phyloP scores from a whole-genome alignment of 2,888 invertebrate species.

The Geophilus truncorum region DNA sequence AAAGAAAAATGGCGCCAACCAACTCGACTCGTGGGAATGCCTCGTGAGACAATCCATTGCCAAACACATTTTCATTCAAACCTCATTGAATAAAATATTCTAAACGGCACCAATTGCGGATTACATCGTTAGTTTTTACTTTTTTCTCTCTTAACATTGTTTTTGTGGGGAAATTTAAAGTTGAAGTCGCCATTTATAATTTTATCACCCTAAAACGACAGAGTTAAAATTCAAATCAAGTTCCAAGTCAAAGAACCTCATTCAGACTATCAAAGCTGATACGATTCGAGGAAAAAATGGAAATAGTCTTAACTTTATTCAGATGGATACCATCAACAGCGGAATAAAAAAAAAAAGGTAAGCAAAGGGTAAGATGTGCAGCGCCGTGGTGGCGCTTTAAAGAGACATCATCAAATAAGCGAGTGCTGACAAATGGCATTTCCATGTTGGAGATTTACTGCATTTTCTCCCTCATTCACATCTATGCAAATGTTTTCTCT shows the following conservation, averaged over 20 bases:
- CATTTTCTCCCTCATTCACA: slow-evolving; percentile 6
- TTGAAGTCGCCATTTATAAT: too few relatives aligned
- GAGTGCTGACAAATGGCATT: slow-evolving; percentile 13
- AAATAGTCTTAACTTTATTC: not conserved
- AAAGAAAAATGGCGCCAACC: too few relatives aligned
- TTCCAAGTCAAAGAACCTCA: not conserved
- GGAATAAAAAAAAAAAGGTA: not conserved
- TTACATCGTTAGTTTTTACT: too few relatives aligned
- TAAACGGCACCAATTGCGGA: too few relatives aligned
- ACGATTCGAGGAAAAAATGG: not conserved
- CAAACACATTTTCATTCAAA: too few relatives aligned
- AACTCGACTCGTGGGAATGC: too few relatives aligned
- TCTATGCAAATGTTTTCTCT: slow-evolving; percentile 16
- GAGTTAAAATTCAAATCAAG: too few relatives aligned
- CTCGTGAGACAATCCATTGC: too few relatives aligned
- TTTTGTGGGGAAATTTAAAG: too few relatives aligned
- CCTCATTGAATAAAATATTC: too few relatives aligned
- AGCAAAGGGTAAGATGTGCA: not conserved
- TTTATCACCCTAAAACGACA: too few relatives aligned
- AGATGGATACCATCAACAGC: not conserved
- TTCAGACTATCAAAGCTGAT: not conserved
- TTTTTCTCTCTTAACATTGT: too few relatives aligned
- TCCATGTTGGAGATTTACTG: slow-evolving; percentile 11
- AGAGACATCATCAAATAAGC: not conserved
- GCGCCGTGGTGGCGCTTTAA: not conserved